These are phyloP conservation scores for Netelia melanura DNA, from an alignment of 2,888 invertebrate species.

Conservation along the genomic window DNA sequence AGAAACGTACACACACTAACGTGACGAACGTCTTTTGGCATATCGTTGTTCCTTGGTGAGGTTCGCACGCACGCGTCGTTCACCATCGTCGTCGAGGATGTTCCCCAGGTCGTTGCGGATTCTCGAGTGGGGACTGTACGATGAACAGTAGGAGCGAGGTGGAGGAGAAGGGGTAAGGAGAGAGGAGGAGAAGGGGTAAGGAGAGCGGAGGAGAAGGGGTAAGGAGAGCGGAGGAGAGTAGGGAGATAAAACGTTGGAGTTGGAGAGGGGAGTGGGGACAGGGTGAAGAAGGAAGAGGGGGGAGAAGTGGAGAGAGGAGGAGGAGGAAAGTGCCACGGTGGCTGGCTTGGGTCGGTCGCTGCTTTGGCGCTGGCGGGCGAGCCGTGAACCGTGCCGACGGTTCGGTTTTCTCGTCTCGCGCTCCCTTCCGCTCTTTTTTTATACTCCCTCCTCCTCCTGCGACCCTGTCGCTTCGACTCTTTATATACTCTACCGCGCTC, in stretches of 20 bases:
- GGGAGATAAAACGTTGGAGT: slow-evolving; percentile 16
- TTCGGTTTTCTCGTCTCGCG: slow-evolving; percentile 48
- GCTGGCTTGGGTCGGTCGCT: slow-evolving; percentile 77
- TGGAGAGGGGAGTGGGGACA: slow-evolving; percentile 43
- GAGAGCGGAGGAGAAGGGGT: slow-evolving; percentile 23
- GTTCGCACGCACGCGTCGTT: slow-evolving; percentile 71
- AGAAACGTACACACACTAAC: slow-evolving; percentile 57
- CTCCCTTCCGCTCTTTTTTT: slow-evolving; percentile 25
- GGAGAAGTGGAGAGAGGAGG: slow-evolving; percentile 70
- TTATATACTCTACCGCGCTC: slow-evolving; percentile 13
- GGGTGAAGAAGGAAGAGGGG: slow-evolving; percentile 26
- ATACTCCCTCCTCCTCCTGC: slow-evolving; percentile 27
- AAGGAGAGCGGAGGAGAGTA: slow-evolving; percentile 20
- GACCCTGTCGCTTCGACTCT: slow-evolving; percentile 6
- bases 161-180: slow-evolving; percentile 27
- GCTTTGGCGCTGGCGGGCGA: slow-evolving; percentile 79
- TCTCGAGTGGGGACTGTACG: slow-evolving; percentile 68
- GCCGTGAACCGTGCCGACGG: slow-evolving; percentile 77
- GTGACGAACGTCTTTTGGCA: slow-evolving; percentile 70
- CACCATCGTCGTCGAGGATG: slow-evolving; percentile 53
- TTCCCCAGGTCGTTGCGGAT: slow-evolving; percentile 67
- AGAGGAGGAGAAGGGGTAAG: slow-evolving; percentile 13
- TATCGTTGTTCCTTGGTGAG: slow-evolving; percentile 60
- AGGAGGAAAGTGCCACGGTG: slow-evolving; percentile 82
- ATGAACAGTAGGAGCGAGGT: slow-evolving; percentile 50